Evolutionary conservation across 64 coral and sea anemone species (phyloP).

Genomic region (Porites lutea): DNA sequence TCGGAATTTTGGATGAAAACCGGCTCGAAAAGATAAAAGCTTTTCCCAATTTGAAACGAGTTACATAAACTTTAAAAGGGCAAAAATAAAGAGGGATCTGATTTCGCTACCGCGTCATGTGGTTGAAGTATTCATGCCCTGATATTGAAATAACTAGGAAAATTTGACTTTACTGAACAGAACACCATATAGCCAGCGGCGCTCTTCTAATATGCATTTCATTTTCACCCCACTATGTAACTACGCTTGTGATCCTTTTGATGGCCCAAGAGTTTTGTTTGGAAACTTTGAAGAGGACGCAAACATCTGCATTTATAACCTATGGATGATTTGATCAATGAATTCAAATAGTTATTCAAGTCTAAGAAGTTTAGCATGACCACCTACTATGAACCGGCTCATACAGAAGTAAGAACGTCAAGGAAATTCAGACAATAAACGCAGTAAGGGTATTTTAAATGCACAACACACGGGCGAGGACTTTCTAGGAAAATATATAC

Average conservation of each 20-base stretch:
- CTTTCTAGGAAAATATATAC: too few relatives aligned
- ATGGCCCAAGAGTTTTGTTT: neutral
- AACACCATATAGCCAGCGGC: neutral
- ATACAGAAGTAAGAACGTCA: neutral
- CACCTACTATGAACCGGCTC: conserved; percentile 1
- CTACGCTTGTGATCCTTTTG: neutral
- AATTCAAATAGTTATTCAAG: neutral
- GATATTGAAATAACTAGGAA: neutral
- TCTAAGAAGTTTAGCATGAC: neutral
- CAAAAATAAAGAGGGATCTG: neutral
- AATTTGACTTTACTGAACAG: neutral
- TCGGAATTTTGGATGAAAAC: conserved; percentile 32
- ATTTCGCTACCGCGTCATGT: neutral
- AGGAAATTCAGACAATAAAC: conserved; percentile 8
- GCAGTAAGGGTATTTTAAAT: conserved; percentile 33
- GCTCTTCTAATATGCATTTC: neutral
- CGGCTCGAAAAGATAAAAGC: neutral
- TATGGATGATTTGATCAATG: conserved; percentile 20
- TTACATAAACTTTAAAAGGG: neutral
- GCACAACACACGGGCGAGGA: neutral
- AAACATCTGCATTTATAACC: conserved; percentile 44
- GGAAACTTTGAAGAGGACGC: neutral
- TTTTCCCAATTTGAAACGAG: neutral
- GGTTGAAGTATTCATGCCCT: neutral
- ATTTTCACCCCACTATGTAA: neutral